Conservation (phyloP, 2,888 invertebrate genomes). For the Acleris emargana region DNA sequence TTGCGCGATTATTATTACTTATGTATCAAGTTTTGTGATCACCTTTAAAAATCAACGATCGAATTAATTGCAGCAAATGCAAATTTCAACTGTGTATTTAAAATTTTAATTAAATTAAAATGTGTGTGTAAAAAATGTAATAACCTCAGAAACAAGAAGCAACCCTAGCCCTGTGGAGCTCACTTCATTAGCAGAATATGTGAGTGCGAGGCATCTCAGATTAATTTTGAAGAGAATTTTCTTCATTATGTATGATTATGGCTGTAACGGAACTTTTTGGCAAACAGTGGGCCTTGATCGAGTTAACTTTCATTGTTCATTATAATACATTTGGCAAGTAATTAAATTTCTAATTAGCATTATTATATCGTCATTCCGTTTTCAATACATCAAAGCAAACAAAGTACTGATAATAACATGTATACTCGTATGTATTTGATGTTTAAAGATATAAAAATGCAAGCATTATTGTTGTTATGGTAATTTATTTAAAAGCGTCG, state of each 20-base stretch:
- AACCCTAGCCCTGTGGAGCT: slow-evolving; percentile 42
- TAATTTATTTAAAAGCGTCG: too few species aligned
- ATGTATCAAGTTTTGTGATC: too few species aligned
- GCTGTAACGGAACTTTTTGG: slow-evolving; percentile 28
- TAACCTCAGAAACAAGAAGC: not conserved
- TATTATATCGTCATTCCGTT: not conserved
- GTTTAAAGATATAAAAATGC: too few species aligned
- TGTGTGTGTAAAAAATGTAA: too few species aligned
- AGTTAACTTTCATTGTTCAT: slow-evolving; percentile 6
- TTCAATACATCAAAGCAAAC: not conserved
- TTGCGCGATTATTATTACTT: too few species aligned
- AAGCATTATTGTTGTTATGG: too few species aligned
- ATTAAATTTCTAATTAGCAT: not conserved
- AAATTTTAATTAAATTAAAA: too few species aligned
- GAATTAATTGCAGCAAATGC: too few species aligned
- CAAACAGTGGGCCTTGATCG: slow-evolving; percentile 18
- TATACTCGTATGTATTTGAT: too few species aligned
- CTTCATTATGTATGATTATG: slow-evolving; percentile 33
- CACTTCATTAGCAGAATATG: slow-evolving; percentile 58
- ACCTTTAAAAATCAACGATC: too few species aligned
- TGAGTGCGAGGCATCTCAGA: slow-evolving; percentile 41
- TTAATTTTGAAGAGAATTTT: slow-evolving; percentile 42
- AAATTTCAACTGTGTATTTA: too few species aligned
- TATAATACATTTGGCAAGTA: not conserved
- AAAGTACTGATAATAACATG: not conserved